Evolutionary conservation across 2,888 invertebrate genomes (phyloP), one percentile per base, ranked within the genome.

Genomic region (Aleiodes leptofemur): DNA sequence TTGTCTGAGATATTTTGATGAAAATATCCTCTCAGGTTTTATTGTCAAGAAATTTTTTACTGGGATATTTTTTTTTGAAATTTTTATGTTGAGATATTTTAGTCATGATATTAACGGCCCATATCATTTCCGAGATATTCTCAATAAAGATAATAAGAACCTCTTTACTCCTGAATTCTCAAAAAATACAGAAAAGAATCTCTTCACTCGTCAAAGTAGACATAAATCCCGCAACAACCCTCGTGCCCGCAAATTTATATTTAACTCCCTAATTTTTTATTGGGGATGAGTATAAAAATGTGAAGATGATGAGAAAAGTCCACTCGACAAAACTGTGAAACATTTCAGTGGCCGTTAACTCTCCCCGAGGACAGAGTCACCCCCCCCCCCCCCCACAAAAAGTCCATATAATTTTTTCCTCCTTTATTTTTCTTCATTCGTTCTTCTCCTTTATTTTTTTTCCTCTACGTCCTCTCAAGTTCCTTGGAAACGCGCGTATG

Each of bases 401-500:
- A 48, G 70, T 59, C 43, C 51, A 69, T 69, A 56, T 64, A 16
- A 61, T 51, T 43, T 69, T 55, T 51, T 56, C 50, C 29, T 57
- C 34, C 38, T 48, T 48, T 34, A 53, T 53, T 57, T 48, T 68
- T 59, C n/a, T 66, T 48, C 68, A 53, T 57, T 55, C 43, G 14
- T 57, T 57, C n/a, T 48, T 48, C 34, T 64, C 73, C 64, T 72
- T 16, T 29, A 29, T 55, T 43, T 74, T 77, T 72, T 69, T 50
- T 16, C 61, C 69, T 23, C 23, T 23, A 23, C 23, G 23, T 23
- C 23, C 23, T 23, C 2, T 23, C 70, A 74, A 75, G 70, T 78
- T 76, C 61, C 74, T 68, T 74, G 50, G 51, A 70, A 74, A 74
- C 43, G 74, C 69, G 69, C 75, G 75, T 76, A 80, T 80, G 78